Conservation (phyloP, 2,888 invertebrate genomes). For the Danaus chrysippus region DNA sequence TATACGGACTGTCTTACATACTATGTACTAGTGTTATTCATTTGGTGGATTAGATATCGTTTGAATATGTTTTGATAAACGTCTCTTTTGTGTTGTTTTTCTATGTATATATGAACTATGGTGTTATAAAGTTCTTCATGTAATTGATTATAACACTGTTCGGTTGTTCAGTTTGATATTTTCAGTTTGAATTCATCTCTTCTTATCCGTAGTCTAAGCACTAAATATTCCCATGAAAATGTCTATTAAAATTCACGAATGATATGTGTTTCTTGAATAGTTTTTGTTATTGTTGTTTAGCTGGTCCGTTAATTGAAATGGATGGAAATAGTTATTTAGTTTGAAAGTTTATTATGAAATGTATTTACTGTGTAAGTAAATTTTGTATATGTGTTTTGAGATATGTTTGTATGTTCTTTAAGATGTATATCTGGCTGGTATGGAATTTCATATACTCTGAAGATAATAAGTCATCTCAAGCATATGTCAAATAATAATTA, state of each 20-base stretch:
- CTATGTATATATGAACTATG: too few species aligned
- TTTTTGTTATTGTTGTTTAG: slow-evolving; percentile 55
- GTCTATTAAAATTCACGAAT: slow-evolving; percentile 39
- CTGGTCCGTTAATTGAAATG: slow-evolving; percentile 72
- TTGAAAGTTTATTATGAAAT: slow-evolving; percentile 9
- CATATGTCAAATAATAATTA: too few species aligned
- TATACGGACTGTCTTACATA: slow-evolving; percentile 43
- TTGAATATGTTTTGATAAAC: background rate
- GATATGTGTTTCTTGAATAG: slow-evolving; percentile 42
- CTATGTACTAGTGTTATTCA: slow-evolving; percentile 42
- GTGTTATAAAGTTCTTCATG: too few species aligned
- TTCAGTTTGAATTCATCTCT: too few species aligned
- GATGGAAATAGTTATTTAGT: slow-evolving; percentile 60
- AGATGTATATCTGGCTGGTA: too few species aligned
- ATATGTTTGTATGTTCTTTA: too few species aligned
- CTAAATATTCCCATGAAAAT: background rate
- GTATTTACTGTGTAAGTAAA: too few species aligned
- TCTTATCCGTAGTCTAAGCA: background rate
- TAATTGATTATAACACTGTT: too few species aligned
- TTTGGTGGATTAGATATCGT: background rate
- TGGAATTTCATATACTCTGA: too few species aligned
- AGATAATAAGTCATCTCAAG: too few species aligned
- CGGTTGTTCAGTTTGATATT: too few species aligned
- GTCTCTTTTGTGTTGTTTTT: background rate
- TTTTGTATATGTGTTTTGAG: too few species aligned